Evolutionary conservation across 2,888 invertebrate genomes (phyloP).

Genomic region (Hydropsyche betteni): DNA sequence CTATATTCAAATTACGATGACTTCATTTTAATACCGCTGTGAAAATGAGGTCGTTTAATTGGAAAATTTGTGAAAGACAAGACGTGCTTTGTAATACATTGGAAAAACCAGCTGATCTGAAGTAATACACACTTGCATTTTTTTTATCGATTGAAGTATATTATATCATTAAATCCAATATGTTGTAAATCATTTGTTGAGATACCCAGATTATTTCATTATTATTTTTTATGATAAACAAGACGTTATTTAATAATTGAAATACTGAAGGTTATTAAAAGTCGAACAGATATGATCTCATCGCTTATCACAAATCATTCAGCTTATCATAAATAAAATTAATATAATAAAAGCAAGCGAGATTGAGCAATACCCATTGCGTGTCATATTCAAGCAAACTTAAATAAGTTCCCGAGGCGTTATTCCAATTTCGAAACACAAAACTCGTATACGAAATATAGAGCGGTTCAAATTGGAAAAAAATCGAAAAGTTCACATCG

Average conservation of each 20-base stretch:
- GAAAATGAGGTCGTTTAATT: constrained; percentile 4
- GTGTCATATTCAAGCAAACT: neutral
- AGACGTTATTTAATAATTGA: too few relatives aligned
- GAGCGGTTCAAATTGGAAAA: neutral
- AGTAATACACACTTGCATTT: neutral
- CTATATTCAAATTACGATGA: neutral
- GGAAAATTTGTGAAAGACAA: neutral
- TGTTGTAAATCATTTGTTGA: too few relatives aligned
- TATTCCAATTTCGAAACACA: neutral
- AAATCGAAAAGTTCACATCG: too few relatives aligned
- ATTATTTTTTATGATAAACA: too few relatives aligned
- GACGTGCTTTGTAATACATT: neutral
- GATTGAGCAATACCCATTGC: constrained; percentile 5
- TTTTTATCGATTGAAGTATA: too few relatives aligned
- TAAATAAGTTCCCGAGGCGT: constrained; percentile 3
- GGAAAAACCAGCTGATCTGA: neutral
- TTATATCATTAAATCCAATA: too few relatives aligned
- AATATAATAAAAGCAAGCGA: neutral
- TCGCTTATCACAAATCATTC: too few relatives aligned
- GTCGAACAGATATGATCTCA: too few relatives aligned
- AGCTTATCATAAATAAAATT: too few relatives aligned
- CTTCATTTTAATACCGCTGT: neutral
- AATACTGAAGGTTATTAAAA: too few relatives aligned
- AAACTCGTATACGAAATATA: neutral
- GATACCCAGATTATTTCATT: too few relatives aligned